Conservation (phyloP, 2,888 invertebrate genomes). For the Pseudanteris insignis region DNA sequence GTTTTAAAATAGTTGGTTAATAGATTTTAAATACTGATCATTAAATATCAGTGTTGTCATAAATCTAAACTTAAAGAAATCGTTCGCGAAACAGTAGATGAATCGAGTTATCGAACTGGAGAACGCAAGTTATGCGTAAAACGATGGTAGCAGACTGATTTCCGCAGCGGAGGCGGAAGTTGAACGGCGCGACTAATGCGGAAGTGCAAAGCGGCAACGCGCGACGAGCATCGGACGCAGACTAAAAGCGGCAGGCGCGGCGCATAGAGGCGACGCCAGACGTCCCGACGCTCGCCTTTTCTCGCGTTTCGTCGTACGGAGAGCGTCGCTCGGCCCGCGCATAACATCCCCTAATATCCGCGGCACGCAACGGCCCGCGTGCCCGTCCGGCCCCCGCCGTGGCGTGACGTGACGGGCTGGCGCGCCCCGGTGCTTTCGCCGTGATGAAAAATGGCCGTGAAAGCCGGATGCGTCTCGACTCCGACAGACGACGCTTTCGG, state of each 20-base stretch:
- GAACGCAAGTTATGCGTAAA: too few species aligned
- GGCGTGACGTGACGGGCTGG: constrained; percentile 30
- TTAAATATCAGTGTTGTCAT: too few species aligned
- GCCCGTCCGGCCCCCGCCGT: constrained; percentile 8
- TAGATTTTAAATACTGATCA: too few species aligned
- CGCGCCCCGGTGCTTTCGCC: too few species aligned
- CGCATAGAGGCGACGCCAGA: constrained; percentile 47
- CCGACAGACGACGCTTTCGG: constrained; percentile 18
- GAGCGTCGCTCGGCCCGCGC: too few species aligned
- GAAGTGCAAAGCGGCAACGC: constrained; percentile 15
- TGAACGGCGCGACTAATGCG: constrained; percentile 14
- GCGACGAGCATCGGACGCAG: constrained; percentile 38
- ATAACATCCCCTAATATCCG: constrained; percentile 51
- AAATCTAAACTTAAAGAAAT: too few species aligned
- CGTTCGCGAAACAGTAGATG: too few species aligned
- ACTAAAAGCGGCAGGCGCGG: constrained; percentile 43
- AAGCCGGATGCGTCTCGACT: constrained; percentile 27
- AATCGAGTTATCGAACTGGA: too few species aligned
- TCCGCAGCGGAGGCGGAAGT: constrained; percentile 34
- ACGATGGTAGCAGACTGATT: too few species aligned
- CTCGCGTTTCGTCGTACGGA: constrained; percentile 49
- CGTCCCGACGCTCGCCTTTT: constrained; percentile 49
- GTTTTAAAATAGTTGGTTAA: too few species aligned
- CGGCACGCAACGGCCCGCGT: constrained; percentile 33
- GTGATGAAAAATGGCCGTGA: constrained; percentile 48